A percentile compares a stretch with the other conserved stretches of the same genome.
phyloP scores from a whole-genome alignment of 2,888 invertebrate genomes.

The Thymelicus sylvestris region DNA sequence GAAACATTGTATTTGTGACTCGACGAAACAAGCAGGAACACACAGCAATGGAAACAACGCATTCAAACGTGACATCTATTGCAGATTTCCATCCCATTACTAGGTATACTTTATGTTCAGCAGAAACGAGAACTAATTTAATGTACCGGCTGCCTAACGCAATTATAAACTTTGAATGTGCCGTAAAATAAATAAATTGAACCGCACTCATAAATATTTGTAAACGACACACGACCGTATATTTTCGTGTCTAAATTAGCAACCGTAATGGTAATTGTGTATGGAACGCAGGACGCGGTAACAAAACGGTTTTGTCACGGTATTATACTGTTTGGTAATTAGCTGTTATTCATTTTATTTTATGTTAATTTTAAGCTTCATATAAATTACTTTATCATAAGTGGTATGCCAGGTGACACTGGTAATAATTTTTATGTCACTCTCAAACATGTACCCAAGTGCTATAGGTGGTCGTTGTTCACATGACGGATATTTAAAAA shows the following conservation, averaged over 20 bases:
- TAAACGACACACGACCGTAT: constrained; percentile 26
- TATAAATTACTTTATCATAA: background rate
- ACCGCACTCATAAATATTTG: constrained; percentile 36
- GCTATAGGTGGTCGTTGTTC: no score
- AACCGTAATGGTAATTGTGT: constrained; percentile 29
- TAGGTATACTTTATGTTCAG: constrained; percentile 24
- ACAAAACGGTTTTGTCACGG: constrained; percentile 11
- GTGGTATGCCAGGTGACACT: background rate
- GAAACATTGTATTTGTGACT: no score
- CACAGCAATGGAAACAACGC: background rate
- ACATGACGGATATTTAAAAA: no score
- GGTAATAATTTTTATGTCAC: no score
- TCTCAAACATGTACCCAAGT: no score
- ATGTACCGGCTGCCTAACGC: constrained; percentile 26
- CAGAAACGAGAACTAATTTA: constrained; percentile 15
- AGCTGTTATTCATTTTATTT: background rate
- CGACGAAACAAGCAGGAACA: background rate
- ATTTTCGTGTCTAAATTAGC: constrained; percentile 29
- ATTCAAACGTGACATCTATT: constrained; percentile 13
- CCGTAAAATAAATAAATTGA: constrained; percentile 31
- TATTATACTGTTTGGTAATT: constrained; percentile 13
- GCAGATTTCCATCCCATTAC: background rate
- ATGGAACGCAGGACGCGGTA: background rate
- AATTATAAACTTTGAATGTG: constrained; percentile 29
- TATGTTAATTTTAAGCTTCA: background rate